phyloP scores from a whole-genome alignment of 2,113 vertebrate genomes.

The Thalassoma bifasciatum region DNA sequence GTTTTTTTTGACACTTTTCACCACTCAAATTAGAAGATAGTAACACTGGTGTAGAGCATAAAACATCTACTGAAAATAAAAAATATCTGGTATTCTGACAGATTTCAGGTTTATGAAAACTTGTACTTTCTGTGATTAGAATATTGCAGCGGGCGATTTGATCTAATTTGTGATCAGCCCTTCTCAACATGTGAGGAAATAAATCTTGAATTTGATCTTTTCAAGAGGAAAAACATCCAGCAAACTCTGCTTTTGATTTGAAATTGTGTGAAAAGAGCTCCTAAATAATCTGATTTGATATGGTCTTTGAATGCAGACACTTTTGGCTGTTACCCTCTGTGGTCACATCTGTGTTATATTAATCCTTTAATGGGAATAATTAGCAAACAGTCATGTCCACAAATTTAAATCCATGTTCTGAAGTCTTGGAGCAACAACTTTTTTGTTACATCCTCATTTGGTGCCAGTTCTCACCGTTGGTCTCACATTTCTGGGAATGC shows the following conservation, averaged over 20 bases:
- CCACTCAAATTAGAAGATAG: no score
- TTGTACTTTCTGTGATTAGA: no score
- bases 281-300: background rate
- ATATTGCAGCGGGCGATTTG: no score
- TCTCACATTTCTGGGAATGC: background rate
- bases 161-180: no score
- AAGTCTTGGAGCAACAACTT: background rate
- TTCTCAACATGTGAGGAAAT: background rate
- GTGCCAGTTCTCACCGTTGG: background rate
- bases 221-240: background rate
- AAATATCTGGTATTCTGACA: no score
- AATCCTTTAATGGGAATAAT: conserved; percentile 35
- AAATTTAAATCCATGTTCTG: conserved; percentile 24
- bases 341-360: conserved; percentile 56
- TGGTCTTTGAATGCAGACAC: background rate
- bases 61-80: no score
- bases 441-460: background rate
- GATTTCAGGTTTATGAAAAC: no score
- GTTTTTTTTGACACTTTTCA: no score
- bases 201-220: background rate
- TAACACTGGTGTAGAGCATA: no score
- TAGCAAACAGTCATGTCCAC: conserved; percentile 19
- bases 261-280: conserved; percentile 21
- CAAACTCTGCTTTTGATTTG: background rate
- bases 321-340: background rate